Percentiles rank a stretch among this genome's conserved stretches.
Conservation (phyloP, 2,888 invertebrate species). For the Heteropelma amictum region DNA sequence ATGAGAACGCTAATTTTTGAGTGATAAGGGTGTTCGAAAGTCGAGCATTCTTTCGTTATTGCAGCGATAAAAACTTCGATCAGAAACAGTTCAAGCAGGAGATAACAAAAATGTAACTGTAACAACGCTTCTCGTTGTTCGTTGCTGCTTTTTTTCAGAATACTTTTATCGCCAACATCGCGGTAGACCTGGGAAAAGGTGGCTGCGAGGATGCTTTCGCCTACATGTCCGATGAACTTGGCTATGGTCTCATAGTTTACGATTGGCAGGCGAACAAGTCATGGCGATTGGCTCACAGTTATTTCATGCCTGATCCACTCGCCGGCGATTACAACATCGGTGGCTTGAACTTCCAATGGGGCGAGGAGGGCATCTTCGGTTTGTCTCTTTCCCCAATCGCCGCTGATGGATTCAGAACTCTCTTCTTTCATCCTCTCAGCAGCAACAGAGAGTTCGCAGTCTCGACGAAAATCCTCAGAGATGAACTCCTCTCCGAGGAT, state of each 20-base stretch:
- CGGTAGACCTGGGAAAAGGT: conserved; percentile 85
- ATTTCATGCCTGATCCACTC: conserved; percentile 89
- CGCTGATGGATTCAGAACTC: conserved; percentile 83
- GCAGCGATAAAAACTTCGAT: neutral
- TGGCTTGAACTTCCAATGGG: conserved; percentile 92
- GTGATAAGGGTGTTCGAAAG: too few species aligned
- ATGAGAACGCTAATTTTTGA: too few species aligned
- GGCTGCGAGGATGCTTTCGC: conserved; percentile 88
- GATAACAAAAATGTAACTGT: too few species aligned
- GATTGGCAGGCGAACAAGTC: conserved; percentile 88
- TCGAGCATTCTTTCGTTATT: neutral
- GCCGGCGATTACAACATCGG: conserved; percentile 88
- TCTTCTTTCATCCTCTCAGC: conserved; percentile 89
- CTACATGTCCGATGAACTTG: conserved; percentile 90
- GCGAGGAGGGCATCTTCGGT: conserved; percentile 89
- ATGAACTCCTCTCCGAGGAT: conserved; percentile 83
- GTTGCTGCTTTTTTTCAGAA: conserved; percentile 71
- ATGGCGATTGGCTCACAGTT: conserved; percentile 89
- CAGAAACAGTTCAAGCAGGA: too few species aligned
- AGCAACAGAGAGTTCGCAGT: conserved; percentile 89
- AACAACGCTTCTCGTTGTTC: neutral
- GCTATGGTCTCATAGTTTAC: conserved; percentile 89
- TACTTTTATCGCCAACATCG: conserved; percentile 92
- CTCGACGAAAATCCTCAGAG: conserved; percentile 85
- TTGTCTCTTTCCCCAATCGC: conserved; percentile 85